These are phyloP conservation scores for Hydriomena furcata DNA, from an alignment of 2,888 invertebrate genomes.

Conservation along the genomic window DNA sequence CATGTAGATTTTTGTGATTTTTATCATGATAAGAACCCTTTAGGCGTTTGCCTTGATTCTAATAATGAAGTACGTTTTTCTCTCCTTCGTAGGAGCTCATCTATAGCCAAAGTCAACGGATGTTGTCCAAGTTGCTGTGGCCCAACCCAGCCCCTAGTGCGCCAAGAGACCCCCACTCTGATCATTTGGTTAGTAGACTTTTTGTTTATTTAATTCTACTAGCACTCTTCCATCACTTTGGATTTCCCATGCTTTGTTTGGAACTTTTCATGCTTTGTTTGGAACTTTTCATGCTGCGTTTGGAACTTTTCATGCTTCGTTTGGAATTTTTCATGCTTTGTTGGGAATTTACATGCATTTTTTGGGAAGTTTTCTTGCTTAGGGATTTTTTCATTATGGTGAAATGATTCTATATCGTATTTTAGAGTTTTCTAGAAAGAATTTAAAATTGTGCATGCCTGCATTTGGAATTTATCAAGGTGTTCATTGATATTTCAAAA, in stretches of 20 bases:
- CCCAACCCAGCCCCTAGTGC: slow-evolving; percentile 81
- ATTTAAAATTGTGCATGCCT: slow-evolving; percentile 2
- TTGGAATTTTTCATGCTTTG: slow-evolving; percentile 3
- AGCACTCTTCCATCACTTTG: background rate
- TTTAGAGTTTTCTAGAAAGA: too few species aligned
- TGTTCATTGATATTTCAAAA: background rate
- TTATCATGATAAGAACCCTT: background rate
- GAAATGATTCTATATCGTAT: too few species aligned
- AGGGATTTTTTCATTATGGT: too few species aligned
- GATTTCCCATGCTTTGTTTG: too few species aligned
- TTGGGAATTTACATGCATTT: background rate
- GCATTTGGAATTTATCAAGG: background rate
- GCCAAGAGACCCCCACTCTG: slow-evolving; percentile 81
- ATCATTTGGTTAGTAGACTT: slow-evolving; percentile 83
- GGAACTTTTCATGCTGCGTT: background rate
- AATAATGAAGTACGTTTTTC: slow-evolving; percentile 78
- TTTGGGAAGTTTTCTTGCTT: slow-evolving; percentile 1
- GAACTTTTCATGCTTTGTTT: background rate
- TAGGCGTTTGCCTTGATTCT: slow-evolving; percentile 22
- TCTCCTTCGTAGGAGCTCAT: slow-evolving; percentile 84
- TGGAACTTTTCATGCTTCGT: background rate
- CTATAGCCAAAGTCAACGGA: slow-evolving; percentile 84
- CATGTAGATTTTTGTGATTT: slow-evolving; percentile 13
- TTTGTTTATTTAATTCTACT: slow-evolving; percentile 59
- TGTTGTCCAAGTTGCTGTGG: slow-evolving; percentile 84